phyloP scores from a whole-genome alignment of 2,888 invertebrate genomes.

The Thysanoteuthis rhombus region DNA sequence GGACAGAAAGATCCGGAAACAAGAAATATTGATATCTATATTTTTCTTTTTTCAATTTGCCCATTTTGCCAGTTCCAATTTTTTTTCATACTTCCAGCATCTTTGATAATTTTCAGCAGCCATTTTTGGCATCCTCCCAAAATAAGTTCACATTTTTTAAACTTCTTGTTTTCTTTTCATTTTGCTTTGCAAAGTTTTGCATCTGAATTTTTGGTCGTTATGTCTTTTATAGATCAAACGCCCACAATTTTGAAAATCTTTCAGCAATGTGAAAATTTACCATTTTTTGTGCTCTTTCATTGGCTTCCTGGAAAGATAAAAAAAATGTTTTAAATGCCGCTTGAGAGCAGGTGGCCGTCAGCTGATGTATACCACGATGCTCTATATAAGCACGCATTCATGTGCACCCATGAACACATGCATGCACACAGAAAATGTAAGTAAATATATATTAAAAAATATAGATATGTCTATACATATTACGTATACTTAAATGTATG shows the following conservation, averaged over 20 bases:
- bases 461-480: no score
- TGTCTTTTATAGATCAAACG: background rate
- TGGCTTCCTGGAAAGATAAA: background rate
- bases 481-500: no score
- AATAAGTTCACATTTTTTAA: background rate
- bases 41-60: background rate
- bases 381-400: background rate
- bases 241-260: conserved; percentile 12
- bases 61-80: background rate
- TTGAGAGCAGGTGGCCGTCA: background rate
- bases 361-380: background rate
- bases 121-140: background rate
- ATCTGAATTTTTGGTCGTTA: background rate
- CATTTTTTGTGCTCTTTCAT: background rate
- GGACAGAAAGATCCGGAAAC: conserved; percentile 12
- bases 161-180: background rate
- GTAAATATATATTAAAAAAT: no score
- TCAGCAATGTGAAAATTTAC: background rate
- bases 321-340: background rate
- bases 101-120: background rate
- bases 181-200: background rate
- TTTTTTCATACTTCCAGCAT: background rate
- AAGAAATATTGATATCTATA: background rate
- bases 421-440: background rate
- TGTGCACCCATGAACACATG: background rate